Base-by-base conservation (phyloP, 2,797 vertebrate genomes). In the Macropodus opercularis region DNA sequence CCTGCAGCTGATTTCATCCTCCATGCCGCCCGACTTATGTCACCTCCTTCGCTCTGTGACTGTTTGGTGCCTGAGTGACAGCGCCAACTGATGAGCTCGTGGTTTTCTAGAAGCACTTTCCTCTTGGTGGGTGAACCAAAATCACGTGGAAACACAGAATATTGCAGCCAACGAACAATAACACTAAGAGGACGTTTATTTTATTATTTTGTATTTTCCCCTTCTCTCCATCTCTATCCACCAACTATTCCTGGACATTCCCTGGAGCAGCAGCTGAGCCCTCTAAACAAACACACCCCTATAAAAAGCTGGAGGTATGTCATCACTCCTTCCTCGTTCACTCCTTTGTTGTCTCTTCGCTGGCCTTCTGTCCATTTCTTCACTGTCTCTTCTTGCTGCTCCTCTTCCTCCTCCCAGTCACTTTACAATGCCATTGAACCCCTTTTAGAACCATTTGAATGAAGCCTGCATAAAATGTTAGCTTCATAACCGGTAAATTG, bases 201-300 rank as follows among this genome's bases (percentile, higher is more conserved):
- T 35, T 10, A 6, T 24, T 5, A 5, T 35, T 40, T 26, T 64
- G 29, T 38, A n/a, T 7, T 62, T 35, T 23, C 48, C 44, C 15
- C 40, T 51, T 6, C 21, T 50, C 53, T 64, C 22, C 35, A 24
- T 50, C 39, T 69, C 44, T 51, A 23, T 35, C 24, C n/a, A 39
- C 27, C 39, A 49, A 43, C 88, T 91, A 90, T 91, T 91, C 73
- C 75, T 84, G 82, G 87, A 86, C 75, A 84, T 83, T 83, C 80
- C 62, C 53, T 38, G 31, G 41, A 23, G 29, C 34, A 79, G 72
- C 86, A 89, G 79, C 84, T 87, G 86, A 73, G 69, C 32, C 48
- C 52, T 70, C 34, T 17, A 69, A 63, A 80, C 73, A 80, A 84
- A 75, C 84, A 58, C 58, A 78, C 64, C 49, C 49, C 87, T 90